Evolutionary conservation across 2,888 invertebrate genomes (phyloP).

Genomic region (Ypsolopha sequella): DNA sequence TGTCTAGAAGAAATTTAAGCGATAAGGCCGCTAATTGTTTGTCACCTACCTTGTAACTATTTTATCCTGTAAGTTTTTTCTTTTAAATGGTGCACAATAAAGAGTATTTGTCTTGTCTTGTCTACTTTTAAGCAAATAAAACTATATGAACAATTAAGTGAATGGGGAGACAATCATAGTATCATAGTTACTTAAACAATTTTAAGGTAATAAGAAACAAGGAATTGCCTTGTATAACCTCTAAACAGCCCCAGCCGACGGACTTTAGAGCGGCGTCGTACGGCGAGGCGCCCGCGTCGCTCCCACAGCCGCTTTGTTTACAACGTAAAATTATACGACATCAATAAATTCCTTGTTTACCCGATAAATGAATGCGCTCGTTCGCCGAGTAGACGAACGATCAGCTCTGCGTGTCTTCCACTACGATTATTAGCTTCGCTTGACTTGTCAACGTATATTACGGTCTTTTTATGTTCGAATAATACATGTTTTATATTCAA

Average conservation of each 20-base stretch:
- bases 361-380: conserved; percentile 52
- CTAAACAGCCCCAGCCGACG: not conserved
- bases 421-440: conserved; percentile 7
- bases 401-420: conserved; percentile 18
- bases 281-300: conserved; percentile 17
- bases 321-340: conserved; percentile 68
- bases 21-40: no score
- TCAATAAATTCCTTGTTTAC: conserved; percentile 67
- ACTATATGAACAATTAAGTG: no score
- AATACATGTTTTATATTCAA: not conserved
- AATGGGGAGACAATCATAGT: no score
- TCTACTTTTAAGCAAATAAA: no score
- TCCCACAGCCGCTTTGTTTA: conserved; percentile 51
- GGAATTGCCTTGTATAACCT: no score
- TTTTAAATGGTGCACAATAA: no score
- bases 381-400: conserved; percentile 35
- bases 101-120: no score
- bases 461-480: not conserved
- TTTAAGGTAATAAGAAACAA: no score
- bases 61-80: no score
- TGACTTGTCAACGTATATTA: conserved; percentile 4
- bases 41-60: no score
- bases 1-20: no score
- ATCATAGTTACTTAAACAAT: no score
- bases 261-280: conserved; percentile 10